phyloP scores from a whole-genome alignment of 2,797 vertebrate species.

The Brachyalestes nurse region DNA sequence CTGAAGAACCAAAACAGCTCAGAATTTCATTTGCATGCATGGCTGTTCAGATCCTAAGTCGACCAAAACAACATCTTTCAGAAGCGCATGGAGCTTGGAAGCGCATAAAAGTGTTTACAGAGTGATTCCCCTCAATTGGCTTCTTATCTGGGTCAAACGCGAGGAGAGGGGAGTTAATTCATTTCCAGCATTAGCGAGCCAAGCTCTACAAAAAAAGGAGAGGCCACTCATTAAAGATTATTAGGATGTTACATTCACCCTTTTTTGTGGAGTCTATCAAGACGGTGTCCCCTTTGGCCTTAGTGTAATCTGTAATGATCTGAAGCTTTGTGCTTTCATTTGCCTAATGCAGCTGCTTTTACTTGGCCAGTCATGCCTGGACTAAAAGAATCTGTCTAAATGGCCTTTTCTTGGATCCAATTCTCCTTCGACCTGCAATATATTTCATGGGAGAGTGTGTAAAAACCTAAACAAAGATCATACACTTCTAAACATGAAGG shows the following conservation, averaged over 20 bases:
- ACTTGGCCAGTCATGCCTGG: constrained; percentile 18
- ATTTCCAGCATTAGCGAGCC: background rate
- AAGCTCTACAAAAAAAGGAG: constrained; percentile 1
- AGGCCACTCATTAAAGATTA: constrained; percentile 11
- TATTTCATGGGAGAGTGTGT: constrained; percentile 8
- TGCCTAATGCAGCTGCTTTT: constrained; percentile 47
- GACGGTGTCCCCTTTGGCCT: constrained; percentile 10
- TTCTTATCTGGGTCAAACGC: constrained; percentile 21
- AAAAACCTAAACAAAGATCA: constrained; percentile 4
- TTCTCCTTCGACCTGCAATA: constrained; percentile 15
- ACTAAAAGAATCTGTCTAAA: constrained; percentile 17
- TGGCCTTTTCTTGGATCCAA: constrained; percentile 1
- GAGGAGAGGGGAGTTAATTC: background rate
- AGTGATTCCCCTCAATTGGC: background rate
- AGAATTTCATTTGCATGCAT: constrained; percentile 7
- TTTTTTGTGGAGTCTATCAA: constrained; percentile 13
- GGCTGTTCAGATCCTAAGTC: background rate
- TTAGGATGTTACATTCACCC: constrained; percentile 18
- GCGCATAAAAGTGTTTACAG: background rate
- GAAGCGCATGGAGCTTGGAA: constrained; percentile 1
- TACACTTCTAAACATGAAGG: background rate
- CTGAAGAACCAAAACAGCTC: background rate
- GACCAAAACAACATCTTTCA: constrained; percentile 3
- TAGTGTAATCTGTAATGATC: constrained; percentile 24
- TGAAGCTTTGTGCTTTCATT: constrained; percentile 42